Conservation (phyloP, 2,797 vertebrate genomes). For the Cirrhinus molitorella region DNA sequence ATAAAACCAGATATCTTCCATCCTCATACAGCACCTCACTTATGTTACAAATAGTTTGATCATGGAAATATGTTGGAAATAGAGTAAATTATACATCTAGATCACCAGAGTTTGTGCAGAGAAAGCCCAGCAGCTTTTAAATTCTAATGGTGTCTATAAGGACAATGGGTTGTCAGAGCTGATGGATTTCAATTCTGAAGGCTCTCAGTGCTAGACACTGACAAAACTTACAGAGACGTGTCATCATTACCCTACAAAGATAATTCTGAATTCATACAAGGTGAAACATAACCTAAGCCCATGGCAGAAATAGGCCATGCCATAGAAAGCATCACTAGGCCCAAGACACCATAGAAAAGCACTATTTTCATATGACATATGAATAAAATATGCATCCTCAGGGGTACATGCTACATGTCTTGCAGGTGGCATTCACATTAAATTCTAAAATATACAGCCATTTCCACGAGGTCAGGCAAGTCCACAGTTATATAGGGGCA, state of each 20-base stretch:
- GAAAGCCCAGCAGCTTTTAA: background rate
- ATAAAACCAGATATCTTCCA: constrained; percentile 21
- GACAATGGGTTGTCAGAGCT: background rate
- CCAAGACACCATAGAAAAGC: constrained; percentile 70
- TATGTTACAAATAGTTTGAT: too few species aligned
- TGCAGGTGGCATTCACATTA: constrained; percentile 62
- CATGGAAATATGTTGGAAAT: background rate
- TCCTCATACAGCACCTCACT: background rate
- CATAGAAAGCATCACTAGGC: constrained; percentile 8
- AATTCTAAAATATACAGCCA: constrained; percentile 74
- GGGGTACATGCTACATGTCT: constrained; percentile 62
- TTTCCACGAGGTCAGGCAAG: constrained; percentile 75
- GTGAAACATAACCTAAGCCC: constrained; percentile 19
- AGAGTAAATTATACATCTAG: background rate
- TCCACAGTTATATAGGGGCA: constrained; percentile 70
- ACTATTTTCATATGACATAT: constrained; percentile 81
- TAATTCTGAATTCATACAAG: constrained; percentile 25
- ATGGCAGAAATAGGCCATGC: constrained; percentile 31
- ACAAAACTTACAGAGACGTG: constrained; percentile 61
- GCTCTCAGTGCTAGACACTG: constrained; percentile 12
- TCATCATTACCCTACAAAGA: constrained; percentile 15
- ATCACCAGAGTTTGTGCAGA: background rate
- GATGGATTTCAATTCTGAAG: constrained; percentile 14
- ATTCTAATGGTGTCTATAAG: constrained; percentile 2
- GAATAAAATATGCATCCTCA: constrained; percentile 80